Conservation (phyloP, 2,797 vertebrate genomes). For the Esox lucius region DNA sequence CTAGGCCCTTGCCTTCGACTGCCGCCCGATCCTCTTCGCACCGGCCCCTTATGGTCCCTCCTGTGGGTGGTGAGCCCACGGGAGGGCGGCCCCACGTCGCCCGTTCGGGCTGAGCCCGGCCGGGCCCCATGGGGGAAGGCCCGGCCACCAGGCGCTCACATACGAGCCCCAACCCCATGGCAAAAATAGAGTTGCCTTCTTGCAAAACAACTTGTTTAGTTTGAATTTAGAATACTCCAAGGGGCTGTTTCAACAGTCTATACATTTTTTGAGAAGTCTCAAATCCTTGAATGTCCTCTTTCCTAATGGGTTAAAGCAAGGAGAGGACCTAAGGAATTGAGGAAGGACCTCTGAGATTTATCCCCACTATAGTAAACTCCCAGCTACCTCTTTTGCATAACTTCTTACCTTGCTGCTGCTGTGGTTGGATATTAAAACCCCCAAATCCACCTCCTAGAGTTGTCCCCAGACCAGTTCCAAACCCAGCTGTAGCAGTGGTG, state of each 20-base stretch:
- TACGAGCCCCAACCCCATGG: no score
- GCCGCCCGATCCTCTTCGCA: no score
- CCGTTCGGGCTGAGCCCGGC: no score
- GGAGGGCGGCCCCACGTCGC: no score
- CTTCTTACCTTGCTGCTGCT: constrained; percentile 79
- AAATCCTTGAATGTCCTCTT: neutral
- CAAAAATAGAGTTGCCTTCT: neutral
- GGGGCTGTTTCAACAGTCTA: neutral
- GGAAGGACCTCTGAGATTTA: neutral
- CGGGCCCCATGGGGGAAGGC: no score
- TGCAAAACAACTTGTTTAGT: neutral
- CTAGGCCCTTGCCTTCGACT: no score
- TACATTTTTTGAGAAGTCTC: neutral
- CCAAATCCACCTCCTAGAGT: constrained; percentile 86
- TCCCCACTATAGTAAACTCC: no score
- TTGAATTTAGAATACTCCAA: neutral
- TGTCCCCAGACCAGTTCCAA: constrained; percentile 85
- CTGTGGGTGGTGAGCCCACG: no score
- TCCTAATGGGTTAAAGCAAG: neutral
- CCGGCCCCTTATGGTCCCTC: no score
- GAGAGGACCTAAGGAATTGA: neutral
- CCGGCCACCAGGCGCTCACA: no score
- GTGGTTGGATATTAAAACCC: constrained; percentile 85
- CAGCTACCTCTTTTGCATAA: neutral
- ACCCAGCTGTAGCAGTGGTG: constrained; percentile 76